These are phyloP conservation scores for Rhyzopertha dominica DNA, from an alignment of 1,140 invertebrate species.

Conservation along the genomic window DNA sequence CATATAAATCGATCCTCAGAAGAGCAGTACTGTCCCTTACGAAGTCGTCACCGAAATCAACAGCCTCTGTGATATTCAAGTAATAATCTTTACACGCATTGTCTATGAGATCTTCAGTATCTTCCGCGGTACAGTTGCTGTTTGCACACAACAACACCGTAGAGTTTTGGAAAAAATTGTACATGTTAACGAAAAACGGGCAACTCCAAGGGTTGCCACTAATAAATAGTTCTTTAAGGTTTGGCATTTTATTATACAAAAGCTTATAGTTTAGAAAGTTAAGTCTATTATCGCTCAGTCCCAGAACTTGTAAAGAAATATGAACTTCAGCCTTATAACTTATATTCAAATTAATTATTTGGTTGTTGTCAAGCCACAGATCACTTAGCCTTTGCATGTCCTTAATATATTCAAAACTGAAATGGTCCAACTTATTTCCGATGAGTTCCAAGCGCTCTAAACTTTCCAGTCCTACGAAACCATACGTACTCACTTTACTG, in stretches of 20 bases:
- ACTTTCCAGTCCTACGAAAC: conserved; percentile 36
- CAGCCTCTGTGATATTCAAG: conserved; percentile 2
- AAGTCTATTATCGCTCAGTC: conserved; percentile 33
- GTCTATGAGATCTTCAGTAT: conserved; percentile 26
- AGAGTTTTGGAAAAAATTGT: conserved; percentile 26
- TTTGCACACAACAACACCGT: conserved; percentile 30
- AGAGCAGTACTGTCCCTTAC: conserved; percentile 18
- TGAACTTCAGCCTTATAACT: conserved; percentile 28
- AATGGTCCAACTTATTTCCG: conserved; percentile 28
- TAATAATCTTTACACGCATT: conserved; percentile 19
- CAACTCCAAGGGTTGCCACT: conserved; percentile 33
- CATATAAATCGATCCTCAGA: conserved; percentile 5
- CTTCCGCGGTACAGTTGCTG: conserved; percentile 23
- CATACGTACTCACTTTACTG: conserved; percentile 31
- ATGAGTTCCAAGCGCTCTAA: conserved; percentile 33
- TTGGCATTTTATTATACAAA: conserved; percentile 33
- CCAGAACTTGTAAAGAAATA: conserved; percentile 29
- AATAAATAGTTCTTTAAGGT: conserved; percentile 33
- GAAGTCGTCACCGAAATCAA: conserved; percentile 23
- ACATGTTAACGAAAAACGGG: conserved; percentile 34
- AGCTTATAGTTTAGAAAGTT: conserved; percentile 28
- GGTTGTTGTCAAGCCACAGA: conserved; percentile 37
- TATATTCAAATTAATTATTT: conserved; percentile 27
- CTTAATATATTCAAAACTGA: conserved; percentile 28
- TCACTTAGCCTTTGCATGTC: conserved; percentile 32